phyloP scores from a whole-genome alignment of 1,140 invertebrate genomes.

The Heliothis subflexa region DNA sequence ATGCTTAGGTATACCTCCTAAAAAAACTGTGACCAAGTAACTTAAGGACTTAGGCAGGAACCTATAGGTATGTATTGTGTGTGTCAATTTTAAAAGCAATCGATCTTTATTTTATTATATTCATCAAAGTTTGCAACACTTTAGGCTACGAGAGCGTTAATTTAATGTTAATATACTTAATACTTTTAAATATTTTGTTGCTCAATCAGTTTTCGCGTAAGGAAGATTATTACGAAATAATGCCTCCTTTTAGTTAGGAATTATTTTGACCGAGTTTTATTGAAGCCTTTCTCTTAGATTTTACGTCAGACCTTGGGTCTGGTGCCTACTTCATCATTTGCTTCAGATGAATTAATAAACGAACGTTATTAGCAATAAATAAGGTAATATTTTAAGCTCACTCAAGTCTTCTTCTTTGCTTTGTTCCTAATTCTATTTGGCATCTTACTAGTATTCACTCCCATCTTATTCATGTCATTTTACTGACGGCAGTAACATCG shows the following conservation, averaged over 20 bases:
- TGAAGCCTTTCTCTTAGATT: conserved; percentile 11
- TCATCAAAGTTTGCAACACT: neutral
- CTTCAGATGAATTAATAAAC: neutral
- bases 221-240: neutral
- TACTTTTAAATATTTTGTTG: neutral
- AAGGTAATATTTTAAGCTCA: neutral
- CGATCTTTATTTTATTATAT: conserved; percentile 18
- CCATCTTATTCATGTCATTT: too few species aligned
- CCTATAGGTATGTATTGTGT: too few species aligned
- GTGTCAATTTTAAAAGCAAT: conserved; percentile 7
- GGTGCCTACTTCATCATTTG: neutral
- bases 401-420: too few species aligned
- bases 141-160: neutral
- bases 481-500: too few species aligned
- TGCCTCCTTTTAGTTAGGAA: neutral
- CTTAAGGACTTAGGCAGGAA: neutral
- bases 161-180: neutral
- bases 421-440: too few species aligned
- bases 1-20: too few species aligned
- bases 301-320: neutral
- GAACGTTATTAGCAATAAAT: neutral
- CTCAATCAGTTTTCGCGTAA: neutral
- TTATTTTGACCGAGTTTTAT: conserved; percentile 19
- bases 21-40: too few species aligned
- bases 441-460: too few species aligned